Evolutionary conservation across 2,888 invertebrate species (phyloP).

Genomic region (Aproaerema taeniolella): DNA sequence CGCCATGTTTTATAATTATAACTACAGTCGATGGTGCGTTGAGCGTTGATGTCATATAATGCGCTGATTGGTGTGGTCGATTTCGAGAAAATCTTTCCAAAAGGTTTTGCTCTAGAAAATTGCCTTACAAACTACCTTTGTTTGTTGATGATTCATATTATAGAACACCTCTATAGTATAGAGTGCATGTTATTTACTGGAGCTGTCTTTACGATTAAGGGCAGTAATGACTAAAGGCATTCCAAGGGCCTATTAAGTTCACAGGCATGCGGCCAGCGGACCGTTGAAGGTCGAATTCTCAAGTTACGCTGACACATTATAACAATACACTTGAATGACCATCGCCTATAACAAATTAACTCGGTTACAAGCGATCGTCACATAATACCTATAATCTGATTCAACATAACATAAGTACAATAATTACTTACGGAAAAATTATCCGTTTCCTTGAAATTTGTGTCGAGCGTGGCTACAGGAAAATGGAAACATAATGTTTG

Average conservation of each 20-base stretch:
- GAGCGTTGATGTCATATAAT: neutral
- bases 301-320: constrained; percentile 33
- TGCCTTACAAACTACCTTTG: neutral
- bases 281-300: constrained; percentile 48
- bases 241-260: constrained; percentile 42
- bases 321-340: constrained; percentile 13
- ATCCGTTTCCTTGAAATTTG: too few relatives aligned
- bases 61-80: neutral
- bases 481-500: too few relatives aligned
- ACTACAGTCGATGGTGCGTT: neutral
- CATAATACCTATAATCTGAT: constrained; percentile 3
- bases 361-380: constrained; percentile 4
- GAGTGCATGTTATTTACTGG: too few relatives aligned
- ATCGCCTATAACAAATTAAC: constrained; percentile 5
- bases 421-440: too few relatives aligned
- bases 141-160: too few relatives aligned
- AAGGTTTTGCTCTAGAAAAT: too few relatives aligned
- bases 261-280: constrained; percentile 43
- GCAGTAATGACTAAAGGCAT: constrained; percentile 34
- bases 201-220: constrained; percentile 32
- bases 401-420: too few relatives aligned
- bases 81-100: too few relatives aligned
- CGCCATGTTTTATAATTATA: neutral
- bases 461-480: too few relatives aligned
- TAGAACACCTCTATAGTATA: too few relatives aligned